Conservation (phyloP, 2,888 invertebrate species). For the Ichneumon xanthorius region DNA sequence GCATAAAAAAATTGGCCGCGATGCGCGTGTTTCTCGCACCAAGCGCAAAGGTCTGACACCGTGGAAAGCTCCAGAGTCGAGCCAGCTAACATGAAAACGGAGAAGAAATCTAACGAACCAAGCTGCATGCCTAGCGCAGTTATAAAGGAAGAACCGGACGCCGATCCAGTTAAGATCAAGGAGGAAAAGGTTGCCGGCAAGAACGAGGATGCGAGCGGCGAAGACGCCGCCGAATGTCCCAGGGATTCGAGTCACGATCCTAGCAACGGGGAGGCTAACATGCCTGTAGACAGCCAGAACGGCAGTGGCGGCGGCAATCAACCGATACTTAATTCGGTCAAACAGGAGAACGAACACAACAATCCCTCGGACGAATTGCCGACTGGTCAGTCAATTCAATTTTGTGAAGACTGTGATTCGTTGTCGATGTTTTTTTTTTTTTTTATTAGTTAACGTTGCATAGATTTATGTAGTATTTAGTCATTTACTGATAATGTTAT, state of each 20-base stretch:
- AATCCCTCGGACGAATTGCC: constrained; percentile 80
- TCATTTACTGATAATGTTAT: no score
- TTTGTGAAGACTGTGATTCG: not conserved
- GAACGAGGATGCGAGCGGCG: constrained; percentile 80
- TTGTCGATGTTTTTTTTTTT: no score
- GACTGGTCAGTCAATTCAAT: constrained; percentile 68
- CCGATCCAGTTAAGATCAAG: constrained; percentile 82
- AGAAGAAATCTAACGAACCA: constrained; percentile 83
- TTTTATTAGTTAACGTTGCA: not conserved
- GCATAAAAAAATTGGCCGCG: constrained; percentile 1
- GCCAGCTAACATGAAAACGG: constrained; percentile 82
- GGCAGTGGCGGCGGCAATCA: constrained; percentile 72
- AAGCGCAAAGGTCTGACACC: constrained; percentile 38
- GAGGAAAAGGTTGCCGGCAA: constrained; percentile 79
- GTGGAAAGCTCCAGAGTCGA: constrained; percentile 39
- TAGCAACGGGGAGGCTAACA: constrained; percentile 74
- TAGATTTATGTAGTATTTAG: no score
- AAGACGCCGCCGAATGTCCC: constrained; percentile 79
- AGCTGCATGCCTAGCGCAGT: constrained; percentile 82
- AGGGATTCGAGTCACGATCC: constrained; percentile 80
- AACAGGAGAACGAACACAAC: constrained; percentile 81
- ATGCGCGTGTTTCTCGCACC: constrained; percentile 15
- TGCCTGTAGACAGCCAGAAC: constrained; percentile 79
- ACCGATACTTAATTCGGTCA: constrained; percentile 79
- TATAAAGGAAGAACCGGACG: constrained; percentile 83